Conservation (phyloP, 2,113 vertebrate species). For the Eublepharis macularius region DNA sequence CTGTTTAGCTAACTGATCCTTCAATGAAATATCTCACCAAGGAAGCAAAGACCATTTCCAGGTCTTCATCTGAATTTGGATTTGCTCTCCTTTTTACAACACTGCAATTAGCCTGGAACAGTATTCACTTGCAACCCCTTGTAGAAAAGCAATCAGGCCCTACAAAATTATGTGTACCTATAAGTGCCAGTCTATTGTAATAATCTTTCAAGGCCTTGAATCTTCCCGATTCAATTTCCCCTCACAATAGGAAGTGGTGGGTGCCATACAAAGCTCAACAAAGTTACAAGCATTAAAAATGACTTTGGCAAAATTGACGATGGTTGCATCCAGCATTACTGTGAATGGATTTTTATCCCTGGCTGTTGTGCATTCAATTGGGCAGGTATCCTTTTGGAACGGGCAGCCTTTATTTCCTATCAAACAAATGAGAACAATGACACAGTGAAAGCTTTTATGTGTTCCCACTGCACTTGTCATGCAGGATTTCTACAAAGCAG, state of each 20-base stretch:
- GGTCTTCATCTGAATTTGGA: slow-evolving; percentile 2
- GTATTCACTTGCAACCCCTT: background rate
- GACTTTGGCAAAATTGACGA: accelerated
- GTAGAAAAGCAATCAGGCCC: slow-evolving; percentile 22
- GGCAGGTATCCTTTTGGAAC: accelerated
- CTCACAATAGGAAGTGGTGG: background rate
- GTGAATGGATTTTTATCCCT: background rate
- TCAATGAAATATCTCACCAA: background rate
- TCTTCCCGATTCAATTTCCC: slow-evolving; percentile 17
- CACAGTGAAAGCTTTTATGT: background rate
- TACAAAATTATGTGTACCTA: background rate
- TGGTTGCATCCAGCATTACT: background rate
- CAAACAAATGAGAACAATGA: background rate
- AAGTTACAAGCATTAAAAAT: accelerated
- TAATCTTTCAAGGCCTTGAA: slow-evolving; percentile 12
- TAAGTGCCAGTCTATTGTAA: background rate
- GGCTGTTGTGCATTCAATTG: background rate
- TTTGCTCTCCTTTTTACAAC: background rate
- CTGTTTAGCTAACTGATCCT: slow-evolving; percentile 46
- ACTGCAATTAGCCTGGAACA: background rate
- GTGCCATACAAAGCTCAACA: slow-evolving; percentile 7
- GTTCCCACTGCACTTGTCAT: background rate
- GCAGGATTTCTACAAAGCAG: background rate
- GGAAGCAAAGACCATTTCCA: background rate
- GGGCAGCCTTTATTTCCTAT: background rate